phyloP scores from a whole-genome alignment of 2,113 vertebrate genomes.

The Leptobrachium ailaonicum region DNA sequence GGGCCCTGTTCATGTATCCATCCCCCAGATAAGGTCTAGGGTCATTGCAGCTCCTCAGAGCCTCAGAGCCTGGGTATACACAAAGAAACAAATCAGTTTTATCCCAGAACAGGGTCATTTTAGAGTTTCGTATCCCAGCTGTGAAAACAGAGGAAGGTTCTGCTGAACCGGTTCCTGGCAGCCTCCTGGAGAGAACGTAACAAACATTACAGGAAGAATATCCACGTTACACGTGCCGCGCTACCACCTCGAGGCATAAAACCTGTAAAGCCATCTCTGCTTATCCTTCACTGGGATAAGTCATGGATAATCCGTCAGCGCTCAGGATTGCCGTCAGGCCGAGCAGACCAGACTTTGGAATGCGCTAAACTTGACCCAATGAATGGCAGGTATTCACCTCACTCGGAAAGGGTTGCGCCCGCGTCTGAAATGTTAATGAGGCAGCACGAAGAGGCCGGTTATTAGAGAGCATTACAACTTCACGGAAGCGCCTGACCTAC shows the following conservation, averaged over 20 bases:
- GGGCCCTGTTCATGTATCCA: no score
- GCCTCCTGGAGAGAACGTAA: no score
- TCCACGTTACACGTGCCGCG: not conserved
- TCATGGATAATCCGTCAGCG: not conserved
- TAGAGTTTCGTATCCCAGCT: no score
- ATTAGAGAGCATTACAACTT: not conserved
- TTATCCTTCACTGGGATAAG: not conserved
- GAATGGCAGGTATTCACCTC: not conserved
- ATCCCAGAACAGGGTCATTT: no score
- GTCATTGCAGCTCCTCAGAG: no score
- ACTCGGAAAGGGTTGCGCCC: not conserved
- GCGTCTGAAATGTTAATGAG: constrained; percentile 16
- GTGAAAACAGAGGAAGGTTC: no score
- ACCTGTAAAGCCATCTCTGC: not conserved
- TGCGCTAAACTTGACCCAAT: not conserved
- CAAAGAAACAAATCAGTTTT: no score
- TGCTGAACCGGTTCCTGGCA: no score
- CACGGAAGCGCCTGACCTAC: not conserved
- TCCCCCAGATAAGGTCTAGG: no score
- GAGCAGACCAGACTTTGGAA: not conserved
- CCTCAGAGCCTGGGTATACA: no score
- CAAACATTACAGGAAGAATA: not conserved
- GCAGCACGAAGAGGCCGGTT: not conserved
- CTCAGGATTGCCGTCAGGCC: not conserved
- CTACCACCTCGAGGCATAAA: not conserved